phyloP scores from a whole-genome alignment of 2,797 vertebrate species.

The Myotis findleyi region DNA sequence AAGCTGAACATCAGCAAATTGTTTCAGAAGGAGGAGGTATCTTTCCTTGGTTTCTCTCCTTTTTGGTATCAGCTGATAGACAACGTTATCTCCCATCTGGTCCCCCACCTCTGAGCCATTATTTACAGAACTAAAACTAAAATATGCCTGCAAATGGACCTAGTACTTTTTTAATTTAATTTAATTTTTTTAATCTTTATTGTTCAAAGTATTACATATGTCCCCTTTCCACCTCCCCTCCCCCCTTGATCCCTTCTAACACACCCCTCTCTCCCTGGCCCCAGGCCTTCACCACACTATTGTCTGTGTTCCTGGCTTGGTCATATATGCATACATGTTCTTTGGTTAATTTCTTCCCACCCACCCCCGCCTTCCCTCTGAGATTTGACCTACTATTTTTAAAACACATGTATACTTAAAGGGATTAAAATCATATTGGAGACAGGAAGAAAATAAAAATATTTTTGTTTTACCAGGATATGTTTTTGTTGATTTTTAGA shows the following conservation, averaged over 20 bases:
- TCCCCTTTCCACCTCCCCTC: no score
- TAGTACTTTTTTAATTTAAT: background rate
- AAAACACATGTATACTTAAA: background rate
- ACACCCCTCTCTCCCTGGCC: fast-evolving
- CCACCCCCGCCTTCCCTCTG: no score
- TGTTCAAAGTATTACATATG: no score
- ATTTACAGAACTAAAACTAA: background rate
- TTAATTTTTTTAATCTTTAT: no score
- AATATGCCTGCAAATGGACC: background rate
- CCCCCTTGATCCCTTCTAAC: no score
- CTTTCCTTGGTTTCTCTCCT: background rate
- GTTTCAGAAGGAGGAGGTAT: background rate
- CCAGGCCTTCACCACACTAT: no score
- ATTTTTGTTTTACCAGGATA: background rate
- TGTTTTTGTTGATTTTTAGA: background rate
- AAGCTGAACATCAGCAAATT: background rate
- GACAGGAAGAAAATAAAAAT: background rate
- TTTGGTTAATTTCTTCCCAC: no score
- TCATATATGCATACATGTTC: no score
- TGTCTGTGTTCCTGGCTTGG: no score
- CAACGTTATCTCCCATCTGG: background rate
- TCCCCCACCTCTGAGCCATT: background rate
- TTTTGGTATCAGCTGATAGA: background rate
- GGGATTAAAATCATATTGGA: background rate
- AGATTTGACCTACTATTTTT: background rate